Evolutionary conservation across 1,140 invertebrate species (phyloP).

Genomic region (Vanessa atalanta): DNA sequence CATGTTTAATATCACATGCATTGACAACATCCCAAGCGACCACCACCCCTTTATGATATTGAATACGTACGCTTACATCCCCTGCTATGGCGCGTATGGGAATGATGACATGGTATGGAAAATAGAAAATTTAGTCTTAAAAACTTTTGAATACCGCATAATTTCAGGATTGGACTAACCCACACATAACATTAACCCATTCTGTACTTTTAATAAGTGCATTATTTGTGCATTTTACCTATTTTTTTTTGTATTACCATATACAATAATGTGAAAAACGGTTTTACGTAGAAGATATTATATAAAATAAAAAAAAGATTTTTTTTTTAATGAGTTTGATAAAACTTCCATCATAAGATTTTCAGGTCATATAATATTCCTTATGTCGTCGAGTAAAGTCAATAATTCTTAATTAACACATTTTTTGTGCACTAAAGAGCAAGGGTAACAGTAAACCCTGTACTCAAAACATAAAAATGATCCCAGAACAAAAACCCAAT

Average conservation of each 20-base stretch:
- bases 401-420: no score
- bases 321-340: no score
- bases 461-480: slow-evolving; percentile 2
- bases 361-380: no score
- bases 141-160: not conserved
- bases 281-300: no score
- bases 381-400: no score
- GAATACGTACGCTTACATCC: slow-evolving; percentile 51
- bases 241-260: no score
- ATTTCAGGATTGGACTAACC: not conserved
- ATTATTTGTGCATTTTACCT: not conserved
- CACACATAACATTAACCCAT: slow-evolving; percentile 3
- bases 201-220: not conserved
- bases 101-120: slow-evolving; percentile 60
- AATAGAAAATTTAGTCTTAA: slow-evolving; percentile 43
- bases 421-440: no score
- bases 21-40: slow-evolving; percentile 21
- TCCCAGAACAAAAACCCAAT: not conserved
- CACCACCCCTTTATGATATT: slow-evolving; percentile 40
- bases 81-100: slow-evolving; percentile 52
- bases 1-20: slow-evolving; percentile 12
- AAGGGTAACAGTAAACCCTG: not conserved
- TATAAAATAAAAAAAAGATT: no score
- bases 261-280: no score
- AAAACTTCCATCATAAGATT: no score